Evolutionary conservation across 2,113 vertebrate species (phyloP), one percentile per base, ranked within the genome.

Genomic region (Odobenus rosmarus): DNA sequence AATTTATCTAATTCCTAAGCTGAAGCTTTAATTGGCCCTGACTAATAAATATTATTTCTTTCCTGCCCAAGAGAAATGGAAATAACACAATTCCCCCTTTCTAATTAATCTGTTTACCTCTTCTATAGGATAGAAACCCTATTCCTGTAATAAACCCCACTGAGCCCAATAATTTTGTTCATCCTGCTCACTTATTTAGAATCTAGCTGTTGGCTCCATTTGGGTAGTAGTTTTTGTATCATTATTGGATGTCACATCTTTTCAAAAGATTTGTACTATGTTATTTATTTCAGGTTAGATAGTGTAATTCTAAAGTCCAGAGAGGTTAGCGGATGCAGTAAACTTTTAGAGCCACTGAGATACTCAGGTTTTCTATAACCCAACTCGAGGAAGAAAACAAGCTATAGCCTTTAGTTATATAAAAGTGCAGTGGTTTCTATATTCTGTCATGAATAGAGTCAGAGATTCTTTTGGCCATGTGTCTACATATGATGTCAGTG

Each of bases 401-500:
- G 55, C 55, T 36, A 15, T 2, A 90, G 16, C 18, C 23, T 81
- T 77, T 26, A 39, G 36, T 10, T 69, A 55, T 31, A 12, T 59
- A 5, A 24, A 88, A 95, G 36, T 26, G 18, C n/a, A 33, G 19
- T 0, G 3, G 15, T 72, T 64, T 84, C 57, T 90, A 4, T 61
- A 76, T 89, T 92, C 28, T 96, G 61, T 79, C 15, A 36, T n/a
- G 51, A 88, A 24, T 55, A 81, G 57, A 90, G 69, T 69, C 8
- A 93, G 85, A 82, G 57, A 90, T 61, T 92, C 79, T 96, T 81
- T 53, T 94, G 92, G 93, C 95, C 24, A 15, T 4, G 24, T 23
- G 8, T 92, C 19, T 33, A 5, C 4, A 4, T 87, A 88, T 93
- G 97, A 94, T 92, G 92, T 97, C 97, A 94, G 77, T 96, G 97